These are phyloP conservation scores for Dryococelus australis DNA, from an alignment of 2,888 invertebrate species.

Conservation along the genomic window DNA sequence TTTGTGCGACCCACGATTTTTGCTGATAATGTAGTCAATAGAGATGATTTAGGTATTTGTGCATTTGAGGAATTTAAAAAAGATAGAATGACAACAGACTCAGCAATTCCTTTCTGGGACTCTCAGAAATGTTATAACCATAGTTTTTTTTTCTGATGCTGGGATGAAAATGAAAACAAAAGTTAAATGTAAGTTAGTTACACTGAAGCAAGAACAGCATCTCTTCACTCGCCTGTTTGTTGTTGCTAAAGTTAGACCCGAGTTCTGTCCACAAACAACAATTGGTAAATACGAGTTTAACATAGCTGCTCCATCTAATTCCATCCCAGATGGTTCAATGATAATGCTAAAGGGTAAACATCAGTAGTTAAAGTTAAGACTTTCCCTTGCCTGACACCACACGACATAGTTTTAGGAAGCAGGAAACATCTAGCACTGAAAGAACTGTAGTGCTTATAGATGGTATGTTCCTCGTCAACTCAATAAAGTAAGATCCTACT, in stretches of 20 bases:
- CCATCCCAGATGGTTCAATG: not conserved
- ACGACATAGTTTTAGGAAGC: not conserved
- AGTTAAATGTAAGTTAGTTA: not conserved
- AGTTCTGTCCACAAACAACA: constrained; percentile 1
- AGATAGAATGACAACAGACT: too few relatives aligned
- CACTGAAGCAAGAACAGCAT: constrained; percentile 17
- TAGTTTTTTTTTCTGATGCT: too few relatives aligned
- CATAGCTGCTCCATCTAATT: not conserved
- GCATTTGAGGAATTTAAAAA: too few relatives aligned
- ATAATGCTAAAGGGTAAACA: not conserved
- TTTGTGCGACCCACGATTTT: too few relatives aligned
- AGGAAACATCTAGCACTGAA: not conserved
- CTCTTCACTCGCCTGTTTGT: not conserved
- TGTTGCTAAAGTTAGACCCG: constrained; percentile 4
- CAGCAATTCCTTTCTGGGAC: too few relatives aligned
- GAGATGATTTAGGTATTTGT: too few relatives aligned
- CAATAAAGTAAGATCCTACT: constrained; percentile 18
- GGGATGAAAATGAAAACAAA: not conserved
- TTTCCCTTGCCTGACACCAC: not conserved
- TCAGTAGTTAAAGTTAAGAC: not conserved
- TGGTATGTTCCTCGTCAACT: constrained; percentile 6
- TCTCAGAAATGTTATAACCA: too few relatives aligned
- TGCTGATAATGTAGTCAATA: too few relatives aligned
- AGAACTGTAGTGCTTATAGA: too few relatives aligned
- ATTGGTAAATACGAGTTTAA: constrained; percentile 9